Evolutionary conservation across 64 coral and sea anemone genomes (phyloP).

Genomic region (Montipora efflorescens): DNA sequence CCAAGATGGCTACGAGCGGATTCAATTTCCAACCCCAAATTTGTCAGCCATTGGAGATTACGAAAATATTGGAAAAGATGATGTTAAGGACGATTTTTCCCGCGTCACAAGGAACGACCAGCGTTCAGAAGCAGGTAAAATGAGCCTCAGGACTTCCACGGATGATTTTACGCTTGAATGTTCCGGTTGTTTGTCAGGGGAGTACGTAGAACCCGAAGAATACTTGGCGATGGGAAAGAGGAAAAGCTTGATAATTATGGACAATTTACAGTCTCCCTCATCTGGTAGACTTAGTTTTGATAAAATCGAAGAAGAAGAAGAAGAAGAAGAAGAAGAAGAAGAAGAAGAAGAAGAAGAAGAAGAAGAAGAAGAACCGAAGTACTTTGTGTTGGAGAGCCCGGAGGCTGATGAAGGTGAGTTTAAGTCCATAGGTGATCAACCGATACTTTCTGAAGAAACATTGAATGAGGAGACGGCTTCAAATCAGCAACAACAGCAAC

Average conservation of each 20-base stretch:
- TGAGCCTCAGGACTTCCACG: background rate
- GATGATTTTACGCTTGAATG: background rate
- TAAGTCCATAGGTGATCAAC: background rate
- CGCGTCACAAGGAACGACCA: background rate
- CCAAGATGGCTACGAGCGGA: no score
- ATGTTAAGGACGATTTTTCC: background rate
- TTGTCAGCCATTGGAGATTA: background rate
- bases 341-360: background rate
- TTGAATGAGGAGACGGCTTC: background rate
- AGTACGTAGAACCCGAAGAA: background rate
- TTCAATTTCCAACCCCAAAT: background rate
- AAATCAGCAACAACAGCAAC: background rate
- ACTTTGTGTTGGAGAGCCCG: background rate
- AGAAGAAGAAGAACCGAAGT: background rate
- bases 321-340: no score
- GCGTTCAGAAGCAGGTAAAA: background rate
- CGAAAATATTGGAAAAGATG: background rate
- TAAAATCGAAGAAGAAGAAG: background rate
- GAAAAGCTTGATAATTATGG: background rate
- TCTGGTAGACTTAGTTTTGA: background rate
- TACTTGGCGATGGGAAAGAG: slow-evolving; percentile 40
- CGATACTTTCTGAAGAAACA: no score
- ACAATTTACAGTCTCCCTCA: background rate
- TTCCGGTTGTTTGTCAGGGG: background rate
- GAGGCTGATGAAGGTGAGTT: slow-evolving; percentile 1